Evolutionary conservation across 1,140 invertebrate species (phyloP).

Genomic region (Thaumatotibia leucotreta): DNA sequence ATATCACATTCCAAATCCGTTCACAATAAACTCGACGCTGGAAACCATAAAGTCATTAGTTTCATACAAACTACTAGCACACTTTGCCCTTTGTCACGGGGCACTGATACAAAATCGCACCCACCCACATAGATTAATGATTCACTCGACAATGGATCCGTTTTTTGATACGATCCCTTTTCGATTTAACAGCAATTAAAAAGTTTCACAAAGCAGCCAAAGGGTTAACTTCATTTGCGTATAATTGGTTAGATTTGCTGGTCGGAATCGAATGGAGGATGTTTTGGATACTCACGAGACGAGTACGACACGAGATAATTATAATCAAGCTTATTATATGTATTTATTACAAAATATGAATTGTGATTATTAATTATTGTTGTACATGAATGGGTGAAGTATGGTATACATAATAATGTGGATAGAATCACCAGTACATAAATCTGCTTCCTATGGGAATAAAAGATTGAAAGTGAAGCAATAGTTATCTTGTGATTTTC

Average conservation of each 20-base stretch:
- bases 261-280: slow-evolving; percentile 24
- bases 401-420: too few species aligned
- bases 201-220: slow-evolving; percentile 59
- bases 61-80: not conserved
- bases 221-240: slow-evolving; percentile 65
- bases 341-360: too few species aligned
- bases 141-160: slow-evolving; percentile 41
- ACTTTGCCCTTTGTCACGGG: not conserved
- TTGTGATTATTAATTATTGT: too few species aligned
- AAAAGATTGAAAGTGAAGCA: too few species aligned
- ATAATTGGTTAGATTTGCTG: slow-evolving; percentile 52
- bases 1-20: slow-evolving; percentile 1
- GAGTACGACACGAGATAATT: not conserved
- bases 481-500: too few species aligned
- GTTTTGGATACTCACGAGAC: not conserved
- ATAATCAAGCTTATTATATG: too few species aligned
- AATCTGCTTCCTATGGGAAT: too few species aligned
- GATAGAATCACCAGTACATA: too few species aligned
- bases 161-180: slow-evolving; percentile 56
- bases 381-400: too few species aligned
- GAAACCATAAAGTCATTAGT: not conserved
- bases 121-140: slow-evolving; percentile 69
- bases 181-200: slow-evolving; percentile 73
- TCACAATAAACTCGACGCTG: not conserved
- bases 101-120: slow-evolving; percentile 39